Conservation (phyloP, 2,888 invertebrate species). For the Sthenelais limicola region DNA sequence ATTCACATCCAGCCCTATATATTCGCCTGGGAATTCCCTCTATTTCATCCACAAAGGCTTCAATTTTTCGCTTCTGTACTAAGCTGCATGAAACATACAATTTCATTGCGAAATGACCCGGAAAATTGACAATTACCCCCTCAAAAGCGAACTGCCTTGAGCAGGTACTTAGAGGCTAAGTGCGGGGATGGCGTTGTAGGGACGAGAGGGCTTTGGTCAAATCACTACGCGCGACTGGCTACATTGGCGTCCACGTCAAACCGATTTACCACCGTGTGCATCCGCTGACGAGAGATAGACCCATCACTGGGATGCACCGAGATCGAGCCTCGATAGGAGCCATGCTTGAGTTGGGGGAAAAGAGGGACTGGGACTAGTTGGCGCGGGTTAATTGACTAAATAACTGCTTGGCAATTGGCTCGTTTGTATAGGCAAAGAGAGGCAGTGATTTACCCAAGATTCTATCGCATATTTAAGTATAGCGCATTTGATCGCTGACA, state of each 20-base stretch:
- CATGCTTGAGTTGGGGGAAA: constrained; percentile 3
- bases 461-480: too few species aligned
- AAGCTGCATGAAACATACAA: constrained; percentile 33
- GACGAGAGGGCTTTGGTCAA: too few species aligned
- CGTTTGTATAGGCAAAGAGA: constrained; percentile 2
- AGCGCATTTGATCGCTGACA: too few species aligned
- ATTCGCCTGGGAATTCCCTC: too few species aligned
- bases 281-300: constrained; percentile 24
- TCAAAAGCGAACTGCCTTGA: not conserved
- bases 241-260: constrained; percentile 11
- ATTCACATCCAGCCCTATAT: too few species aligned
- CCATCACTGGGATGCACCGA: constrained; percentile 15
- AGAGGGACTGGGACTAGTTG: not conserved
- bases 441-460: too few species aligned
- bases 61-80: too few species aligned
- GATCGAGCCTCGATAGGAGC: constrained; percentile 1
- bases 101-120: constrained; percentile 17
- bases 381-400: constrained; percentile 15
- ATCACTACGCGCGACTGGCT: constrained; percentile 16
- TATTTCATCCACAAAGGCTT: too few species aligned
- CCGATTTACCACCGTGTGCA: constrained; percentile 34
- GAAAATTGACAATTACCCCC: constrained; percentile 39
- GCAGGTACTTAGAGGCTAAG: constrained; percentile 27
- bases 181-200: not conserved
- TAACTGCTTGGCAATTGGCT: constrained; percentile 26